Evolutionary conservation across 2,797 vertebrate genomes (phyloP).

Genomic region (Natrix natrix): DNA sequence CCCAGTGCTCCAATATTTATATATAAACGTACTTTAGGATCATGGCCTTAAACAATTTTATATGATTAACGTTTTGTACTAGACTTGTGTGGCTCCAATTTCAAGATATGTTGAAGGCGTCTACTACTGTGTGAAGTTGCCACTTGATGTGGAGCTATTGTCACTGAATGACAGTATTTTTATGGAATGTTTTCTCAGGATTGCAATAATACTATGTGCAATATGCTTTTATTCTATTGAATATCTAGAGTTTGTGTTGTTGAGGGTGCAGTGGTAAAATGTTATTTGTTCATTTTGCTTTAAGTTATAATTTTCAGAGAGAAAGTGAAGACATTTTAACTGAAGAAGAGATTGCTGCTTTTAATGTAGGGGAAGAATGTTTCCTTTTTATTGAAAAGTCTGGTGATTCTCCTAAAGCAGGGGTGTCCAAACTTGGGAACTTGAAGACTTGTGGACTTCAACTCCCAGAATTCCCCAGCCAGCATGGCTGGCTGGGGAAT

Average conservation of each 20-base stretch:
- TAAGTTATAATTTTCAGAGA: slow-evolving; percentile 40
- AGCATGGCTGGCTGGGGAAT: too few species aligned
- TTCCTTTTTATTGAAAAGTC: background rate
- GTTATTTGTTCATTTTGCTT: slow-evolving; percentile 3
- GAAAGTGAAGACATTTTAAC: background rate
- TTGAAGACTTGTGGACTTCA: too few species aligned
- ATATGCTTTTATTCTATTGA: slow-evolving; percentile 58
- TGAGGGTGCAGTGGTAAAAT: slow-evolving; percentile 21
- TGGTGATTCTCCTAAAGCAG: background rate
- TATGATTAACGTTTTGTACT: background rate
- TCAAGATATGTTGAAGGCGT: slow-evolving; percentile 2
- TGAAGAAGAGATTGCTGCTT: background rate
- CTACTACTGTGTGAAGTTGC: slow-evolving; percentile 12
- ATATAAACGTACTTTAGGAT: background rate
- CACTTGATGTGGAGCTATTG: background rate
- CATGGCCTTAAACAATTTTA: background rate
- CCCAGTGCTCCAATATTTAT: background rate
- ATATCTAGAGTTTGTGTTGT: background rate
- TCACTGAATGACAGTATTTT: slow-evolving; percentile 33
- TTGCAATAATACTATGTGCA: slow-evolving; percentile 62
- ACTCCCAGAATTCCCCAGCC: too few species aligned
- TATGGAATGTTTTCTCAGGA: slow-evolving; percentile 56
- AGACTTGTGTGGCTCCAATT: background rate
- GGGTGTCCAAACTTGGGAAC: too few species aligned
- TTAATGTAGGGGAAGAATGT: background rate